A percentile compares a stretch with the other conserved stretches of the same genome.
Evolutionary conservation across 1,140 invertebrate species (phyloP).

Genomic region (Heliconius hermathena): DNA sequence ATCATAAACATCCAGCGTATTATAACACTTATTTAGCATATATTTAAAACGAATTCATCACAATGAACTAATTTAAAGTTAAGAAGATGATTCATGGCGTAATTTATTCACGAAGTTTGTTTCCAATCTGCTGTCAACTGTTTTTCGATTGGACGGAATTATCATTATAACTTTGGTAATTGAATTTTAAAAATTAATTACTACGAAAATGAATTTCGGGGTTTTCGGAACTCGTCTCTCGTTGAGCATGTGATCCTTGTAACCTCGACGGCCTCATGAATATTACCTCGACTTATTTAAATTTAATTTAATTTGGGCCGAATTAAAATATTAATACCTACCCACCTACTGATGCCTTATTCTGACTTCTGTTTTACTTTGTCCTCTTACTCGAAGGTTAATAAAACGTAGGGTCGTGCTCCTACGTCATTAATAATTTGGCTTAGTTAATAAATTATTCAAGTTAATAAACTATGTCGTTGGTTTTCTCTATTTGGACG

Average conservation of each 20-base stretch:
- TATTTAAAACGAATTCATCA: neutral
- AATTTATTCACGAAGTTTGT: slow-evolving; percentile 13
- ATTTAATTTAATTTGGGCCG: slow-evolving; percentile 4
- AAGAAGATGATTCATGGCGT: neutral
- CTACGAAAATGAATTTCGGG: slow-evolving; percentile 36
- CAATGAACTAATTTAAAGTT: slow-evolving; percentile 14
- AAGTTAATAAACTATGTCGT: no score
- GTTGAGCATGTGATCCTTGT: slow-evolving; percentile 29
- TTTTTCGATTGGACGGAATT: slow-evolving; percentile 29
- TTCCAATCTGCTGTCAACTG: slow-evolving; percentile 17
- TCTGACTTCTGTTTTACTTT: slow-evolving; percentile 11
- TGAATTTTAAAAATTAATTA: slow-evolving; percentile 53
- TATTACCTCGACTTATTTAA: slow-evolving; percentile 20
- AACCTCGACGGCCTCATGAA: slow-evolving; percentile 21
- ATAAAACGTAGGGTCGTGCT: neutral
- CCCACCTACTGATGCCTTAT: neutral
- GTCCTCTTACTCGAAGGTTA: neutral
- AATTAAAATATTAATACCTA: slow-evolving; percentile 8
- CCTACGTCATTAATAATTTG: neutral
- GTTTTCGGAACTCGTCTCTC: slow-evolving; percentile 24
- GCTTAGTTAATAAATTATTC: no score
- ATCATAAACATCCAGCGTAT: neutral
- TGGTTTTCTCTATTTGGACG: no score
- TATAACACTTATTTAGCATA: neutral
- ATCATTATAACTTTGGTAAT: slow-evolving; percentile 48